These are phyloP conservation scores for Corythucha ciliata DNA, from an alignment of 2,888 invertebrate species.

Conservation along the genomic window DNA sequence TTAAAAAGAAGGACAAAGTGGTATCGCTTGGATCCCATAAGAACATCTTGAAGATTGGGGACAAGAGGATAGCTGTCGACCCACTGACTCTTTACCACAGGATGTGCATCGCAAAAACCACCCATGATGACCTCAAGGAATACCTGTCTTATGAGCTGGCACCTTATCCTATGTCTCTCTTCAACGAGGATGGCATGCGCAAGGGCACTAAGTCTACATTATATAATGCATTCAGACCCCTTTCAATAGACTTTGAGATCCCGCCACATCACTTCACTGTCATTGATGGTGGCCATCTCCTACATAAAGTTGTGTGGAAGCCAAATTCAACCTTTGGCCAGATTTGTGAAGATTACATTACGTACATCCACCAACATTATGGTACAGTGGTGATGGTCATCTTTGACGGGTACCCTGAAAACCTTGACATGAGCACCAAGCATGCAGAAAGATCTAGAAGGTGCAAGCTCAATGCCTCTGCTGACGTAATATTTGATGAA, in stretches of 20 bases:
- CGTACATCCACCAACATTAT: conserved; percentile 20
- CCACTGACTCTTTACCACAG: conserved; percentile 10
- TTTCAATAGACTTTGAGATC: conserved; percentile 14
- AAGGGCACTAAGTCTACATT: conserved; percentile 13
- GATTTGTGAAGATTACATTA: conserved; percentile 19
- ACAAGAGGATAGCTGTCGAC: neutral
- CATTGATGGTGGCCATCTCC: conserved; percentile 19
- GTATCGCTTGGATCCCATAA: neutral
- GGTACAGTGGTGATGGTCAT: conserved; percentile 5
- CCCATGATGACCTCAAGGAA: conserved; percentile 10
- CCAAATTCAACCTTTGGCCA: conserved; percentile 14
- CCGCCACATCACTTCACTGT: conserved; percentile 14
- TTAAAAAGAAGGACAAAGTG: conserved; percentile 8
- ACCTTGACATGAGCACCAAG: neutral
- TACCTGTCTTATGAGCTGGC: conserved; percentile 11
- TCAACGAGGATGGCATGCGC: neutral
- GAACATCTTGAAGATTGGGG: neutral
- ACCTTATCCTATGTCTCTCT: conserved; percentile 9
- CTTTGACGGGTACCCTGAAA: conserved; percentile 6
- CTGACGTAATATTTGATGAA: conserved; percentile 19
- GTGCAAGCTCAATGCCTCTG: conserved; percentile 17
- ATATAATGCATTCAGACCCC: conserved; percentile 11
- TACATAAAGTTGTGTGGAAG: conserved; percentile 22
- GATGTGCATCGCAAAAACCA: conserved; percentile 9
- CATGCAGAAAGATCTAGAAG: conserved; percentile 20